These are phyloP conservation scores for Polietes domitor DNA, from an alignment of 2,888 invertebrate species.

Conservation along the genomic window DNA sequence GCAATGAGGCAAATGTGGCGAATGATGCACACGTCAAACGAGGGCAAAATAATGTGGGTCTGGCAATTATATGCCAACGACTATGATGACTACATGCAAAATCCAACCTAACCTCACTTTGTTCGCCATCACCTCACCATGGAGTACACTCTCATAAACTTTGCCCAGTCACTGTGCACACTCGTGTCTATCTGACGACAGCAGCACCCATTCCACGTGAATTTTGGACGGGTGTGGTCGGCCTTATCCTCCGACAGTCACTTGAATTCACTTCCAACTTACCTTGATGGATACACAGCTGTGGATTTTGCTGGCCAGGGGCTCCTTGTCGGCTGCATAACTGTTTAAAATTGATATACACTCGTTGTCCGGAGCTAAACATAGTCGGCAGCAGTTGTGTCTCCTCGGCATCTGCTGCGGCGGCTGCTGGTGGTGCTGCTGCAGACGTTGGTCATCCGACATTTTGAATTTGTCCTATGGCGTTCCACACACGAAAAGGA, in stretches of 20 bases:
- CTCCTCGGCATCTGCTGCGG: conserved; percentile 69
- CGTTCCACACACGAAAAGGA: conserved; percentile 44
- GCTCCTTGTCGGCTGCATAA: conserved; percentile 81
- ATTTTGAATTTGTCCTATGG: conserved; percentile 62
- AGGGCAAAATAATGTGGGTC: conserved; percentile 56
- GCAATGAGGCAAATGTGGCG: conserved; percentile 69
- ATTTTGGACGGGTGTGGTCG: conserved; percentile 61
- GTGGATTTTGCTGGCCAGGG: conserved; percentile 79
- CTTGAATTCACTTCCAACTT: conserved; percentile 50
- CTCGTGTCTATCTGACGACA: not conserved
- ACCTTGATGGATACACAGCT: conserved; percentile 81
- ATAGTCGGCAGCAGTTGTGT: conserved; percentile 80
- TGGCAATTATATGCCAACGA: conserved; percentile 36
- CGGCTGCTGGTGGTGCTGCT: conserved; percentile 70
- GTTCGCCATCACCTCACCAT: conserved; percentile 52
- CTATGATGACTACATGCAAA: conserved; percentile 58
- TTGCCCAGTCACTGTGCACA: conserved; percentile 49
- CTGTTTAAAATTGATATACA: conserved; percentile 81
- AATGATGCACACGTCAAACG: conserved; percentile 67
- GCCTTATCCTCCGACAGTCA: not conserved
- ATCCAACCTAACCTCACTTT: conserved; percentile 68
- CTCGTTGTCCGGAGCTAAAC: conserved; percentile 80
- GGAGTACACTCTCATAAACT: conserved; percentile 54
- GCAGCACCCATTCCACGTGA: conserved; percentile 48
- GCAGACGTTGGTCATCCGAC: conserved; percentile 67